Conservation (phyloP, 2,113 vertebrate species). For the Platanista minor region DNA sequence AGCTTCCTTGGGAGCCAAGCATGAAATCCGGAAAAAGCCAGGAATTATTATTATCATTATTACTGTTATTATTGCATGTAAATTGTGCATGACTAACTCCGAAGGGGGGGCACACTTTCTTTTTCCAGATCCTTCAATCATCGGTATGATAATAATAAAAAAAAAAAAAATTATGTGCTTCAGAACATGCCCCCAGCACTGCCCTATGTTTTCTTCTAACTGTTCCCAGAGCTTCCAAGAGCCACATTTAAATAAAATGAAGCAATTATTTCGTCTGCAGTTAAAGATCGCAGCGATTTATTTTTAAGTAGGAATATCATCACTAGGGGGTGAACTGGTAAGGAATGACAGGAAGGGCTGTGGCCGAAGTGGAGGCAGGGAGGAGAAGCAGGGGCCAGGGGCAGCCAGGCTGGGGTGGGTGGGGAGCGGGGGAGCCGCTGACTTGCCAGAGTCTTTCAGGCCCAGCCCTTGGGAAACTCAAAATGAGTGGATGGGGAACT, state of each 20-base stretch:
- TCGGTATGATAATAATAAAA: conserved; percentile 76
- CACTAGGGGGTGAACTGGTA: conserved; percentile 47
- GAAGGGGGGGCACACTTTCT: conserved; percentile 72
- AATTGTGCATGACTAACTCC: conserved; percentile 72
- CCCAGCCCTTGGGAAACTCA: background rate
- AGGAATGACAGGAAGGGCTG: background rate
- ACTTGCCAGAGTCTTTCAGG: background rate
- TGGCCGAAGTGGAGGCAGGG: background rate
- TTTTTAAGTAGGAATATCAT: conserved; percentile 79
- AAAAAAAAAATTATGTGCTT: conserved; percentile 81
- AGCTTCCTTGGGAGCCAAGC: background rate
- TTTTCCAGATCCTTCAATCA: conserved; percentile 77
- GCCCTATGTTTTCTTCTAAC: conserved; percentile 82
- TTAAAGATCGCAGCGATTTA: conserved; percentile 81
- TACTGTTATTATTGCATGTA: conserved; percentile 43
- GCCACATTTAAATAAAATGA: conserved; percentile 83
- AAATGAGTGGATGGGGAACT: background rate
- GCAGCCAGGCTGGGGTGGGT: background rate
- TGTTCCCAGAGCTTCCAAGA: conserved; percentile 80
- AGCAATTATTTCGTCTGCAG: conserved; percentile 85
- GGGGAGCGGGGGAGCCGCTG: rapidly evolving
- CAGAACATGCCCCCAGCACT: conserved; percentile 76
- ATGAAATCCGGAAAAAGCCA: background rate
- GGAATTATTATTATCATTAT: conserved; percentile 36
- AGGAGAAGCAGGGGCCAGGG: background rate